phyloP scores from a whole-genome alignment of 2,888 invertebrate genomes.

The Platypus cylindrus region DNA sequence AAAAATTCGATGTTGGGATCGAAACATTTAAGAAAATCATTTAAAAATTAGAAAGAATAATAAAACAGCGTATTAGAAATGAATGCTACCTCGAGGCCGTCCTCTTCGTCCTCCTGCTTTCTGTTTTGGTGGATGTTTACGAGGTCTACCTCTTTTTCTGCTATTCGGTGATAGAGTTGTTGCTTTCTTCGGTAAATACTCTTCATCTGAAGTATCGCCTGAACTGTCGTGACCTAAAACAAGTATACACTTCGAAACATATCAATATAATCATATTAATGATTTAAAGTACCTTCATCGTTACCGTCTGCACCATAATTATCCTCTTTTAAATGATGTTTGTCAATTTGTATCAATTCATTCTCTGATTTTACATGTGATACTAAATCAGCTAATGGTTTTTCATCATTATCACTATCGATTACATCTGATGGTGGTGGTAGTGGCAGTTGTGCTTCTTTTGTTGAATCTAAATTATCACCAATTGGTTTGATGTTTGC shows the following conservation, averaged over 20 bases:
- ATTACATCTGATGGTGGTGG: constrained; percentile 6
- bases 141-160: constrained; percentile 26
- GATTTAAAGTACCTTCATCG: no score
- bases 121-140: constrained; percentile 23
- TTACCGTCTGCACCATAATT: constrained; percentile 12
- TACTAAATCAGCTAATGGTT: constrained; percentile 10
- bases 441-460: no score
- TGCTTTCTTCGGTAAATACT: constrained; percentile 28
- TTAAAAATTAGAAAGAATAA: no score
- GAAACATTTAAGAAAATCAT: no score
- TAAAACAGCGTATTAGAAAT: background rate
- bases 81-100: constrained; percentile 12
- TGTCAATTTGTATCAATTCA: constrained; percentile 1
- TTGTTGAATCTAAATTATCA: no score
- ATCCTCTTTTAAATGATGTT: constrained; percentile 10
- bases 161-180: constrained; percentile 18
- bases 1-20: background rate
- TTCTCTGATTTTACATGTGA: constrained; percentile 12
- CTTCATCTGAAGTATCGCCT: constrained; percentile 28
- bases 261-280: no score
- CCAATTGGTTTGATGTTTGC: no score
- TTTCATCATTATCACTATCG: constrained; percentile 12
- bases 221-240: constrained; percentile 11
- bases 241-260: no score
- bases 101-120: constrained; percentile 16